Percentiles rank a stretch among this genome's conserved stretches.
Evolutionary conservation across 2,888 invertebrate genomes (phyloP).

Genomic region (Rhogogaster chlorosoma): DNA sequence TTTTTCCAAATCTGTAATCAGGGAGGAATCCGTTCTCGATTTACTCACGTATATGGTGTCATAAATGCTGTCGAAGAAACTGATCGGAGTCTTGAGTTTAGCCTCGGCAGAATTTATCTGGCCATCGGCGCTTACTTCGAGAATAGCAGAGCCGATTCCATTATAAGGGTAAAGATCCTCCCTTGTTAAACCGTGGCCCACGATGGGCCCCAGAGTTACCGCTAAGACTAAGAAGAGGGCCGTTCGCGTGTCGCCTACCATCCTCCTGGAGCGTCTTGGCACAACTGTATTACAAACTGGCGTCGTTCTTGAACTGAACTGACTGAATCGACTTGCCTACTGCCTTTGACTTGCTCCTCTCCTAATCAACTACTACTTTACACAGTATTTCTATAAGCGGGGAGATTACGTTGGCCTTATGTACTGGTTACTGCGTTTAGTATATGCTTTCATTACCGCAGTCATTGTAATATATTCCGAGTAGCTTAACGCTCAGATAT

Average conservation of each 20-base stretch:
- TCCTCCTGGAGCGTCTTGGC: slow-evolving; percentile 69
- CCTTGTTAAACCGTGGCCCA: slow-evolving; percentile 63
- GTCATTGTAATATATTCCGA: neutral
- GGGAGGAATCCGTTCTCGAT: neutral
- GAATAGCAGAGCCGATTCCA: slow-evolving; percentile 60
- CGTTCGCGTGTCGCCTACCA: slow-evolving; percentile 59
- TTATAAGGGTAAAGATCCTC: slow-evolving; percentile 70
- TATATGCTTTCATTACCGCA: neutral
- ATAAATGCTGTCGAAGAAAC: slow-evolving; percentile 89
- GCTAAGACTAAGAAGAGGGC: slow-evolving; percentile 58
- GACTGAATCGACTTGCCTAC: slow-evolving; percentile 56
- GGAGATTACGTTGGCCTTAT: slow-evolving; percentile 15
- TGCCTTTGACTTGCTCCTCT: slow-evolving; percentile 54
- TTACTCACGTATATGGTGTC: slow-evolving; percentile 90
- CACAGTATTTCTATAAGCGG: slow-evolving; percentile 11
- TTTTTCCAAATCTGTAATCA: neutral
- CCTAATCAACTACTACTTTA: slow-evolving; percentile 63
- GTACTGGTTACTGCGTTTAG: neutral
- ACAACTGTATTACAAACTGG: slow-evolving; percentile 65
- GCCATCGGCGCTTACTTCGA: slow-evolving; percentile 66
- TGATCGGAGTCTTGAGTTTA: slow-evolving; percentile 85
- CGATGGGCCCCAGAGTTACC: slow-evolving; percentile 58
- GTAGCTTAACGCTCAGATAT: neutral
- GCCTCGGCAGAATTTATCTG: slow-evolving; percentile 80
- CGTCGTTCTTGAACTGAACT: slow-evolving; percentile 52